Conservation (phyloP, 2,888 invertebrate species). For the Odontothrips loti region DNA sequence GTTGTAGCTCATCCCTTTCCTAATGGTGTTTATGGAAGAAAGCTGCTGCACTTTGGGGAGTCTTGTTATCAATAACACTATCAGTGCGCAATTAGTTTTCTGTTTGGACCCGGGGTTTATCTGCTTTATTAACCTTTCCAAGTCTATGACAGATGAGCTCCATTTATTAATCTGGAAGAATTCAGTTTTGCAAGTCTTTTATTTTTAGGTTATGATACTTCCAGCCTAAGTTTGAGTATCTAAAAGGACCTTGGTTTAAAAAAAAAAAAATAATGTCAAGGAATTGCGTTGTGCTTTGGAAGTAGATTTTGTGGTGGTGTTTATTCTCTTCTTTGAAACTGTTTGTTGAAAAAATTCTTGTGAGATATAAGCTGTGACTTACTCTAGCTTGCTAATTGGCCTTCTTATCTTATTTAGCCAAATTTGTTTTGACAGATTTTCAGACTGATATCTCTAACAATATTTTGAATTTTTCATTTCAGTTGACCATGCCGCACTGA, state of each 20-base stretch:
- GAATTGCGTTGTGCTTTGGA: neutral
- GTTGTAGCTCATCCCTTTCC: neutral
- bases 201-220: neutral
- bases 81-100: neutral
- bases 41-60: neutral
- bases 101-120: neutral
- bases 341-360: neutral
- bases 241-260: neutral
- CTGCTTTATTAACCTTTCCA: neutral
- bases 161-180: neutral
- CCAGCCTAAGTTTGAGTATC: neutral
- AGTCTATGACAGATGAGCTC: neutral
- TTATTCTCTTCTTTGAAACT: neutral
- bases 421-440: neutral
- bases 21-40: neutral
- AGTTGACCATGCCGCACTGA: neutral
- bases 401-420: neutral
- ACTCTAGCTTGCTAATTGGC: neutral
- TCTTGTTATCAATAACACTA: neutral
- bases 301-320: neutral
- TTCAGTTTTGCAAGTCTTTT: neutral
- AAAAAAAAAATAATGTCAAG: neutral
- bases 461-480: neutral
- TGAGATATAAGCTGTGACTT: neutral
- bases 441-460: neutral